Conservation (phyloP, 92 coral and sea anemone genomes). For the Phenganax stokvisi region DNA sequence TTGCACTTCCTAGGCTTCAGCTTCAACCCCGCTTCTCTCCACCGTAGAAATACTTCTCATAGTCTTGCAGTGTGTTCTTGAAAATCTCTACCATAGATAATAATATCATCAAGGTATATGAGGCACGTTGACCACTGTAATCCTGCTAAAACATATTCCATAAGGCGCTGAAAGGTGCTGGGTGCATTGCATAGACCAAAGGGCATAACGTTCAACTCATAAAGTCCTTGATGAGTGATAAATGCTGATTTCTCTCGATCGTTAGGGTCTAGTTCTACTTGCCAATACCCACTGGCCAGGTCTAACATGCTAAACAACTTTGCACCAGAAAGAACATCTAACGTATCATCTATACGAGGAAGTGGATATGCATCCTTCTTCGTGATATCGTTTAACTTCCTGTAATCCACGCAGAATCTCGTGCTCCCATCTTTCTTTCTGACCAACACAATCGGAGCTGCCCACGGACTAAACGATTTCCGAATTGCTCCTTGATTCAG, state of each 20-base stretch:
- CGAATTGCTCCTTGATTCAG: background rate
- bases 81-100: conserved; percentile 28
- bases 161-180: conserved; percentile 44
- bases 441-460: conserved; percentile 7
- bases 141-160: conserved; percentile 37
- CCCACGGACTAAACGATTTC: conserved; percentile 14
- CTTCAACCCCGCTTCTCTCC: conserved; percentile 44
- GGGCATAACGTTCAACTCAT: conserved; percentile 45
- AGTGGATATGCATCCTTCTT: conserved; percentile 2
- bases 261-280: conserved; percentile 12
- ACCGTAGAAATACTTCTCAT: conserved; percentile 23
- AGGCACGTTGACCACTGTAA: conserved; percentile 45
- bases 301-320: conserved; percentile 6
- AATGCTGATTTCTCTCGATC: conserved; percentile 57
- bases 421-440: conserved; percentile 12
- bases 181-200: conserved; percentile 45
- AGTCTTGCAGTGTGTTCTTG: conserved; percentile 29
- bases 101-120: conserved; percentile 41
- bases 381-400: background rate
- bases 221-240: conserved; percentile 50
- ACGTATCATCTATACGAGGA: conserved; percentile 8
- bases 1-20: conserved; percentile 42
- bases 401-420: conserved; percentile 9
- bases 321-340: conserved; percentile 9
- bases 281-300: conserved; percentile 19